A percentile compares a stretch with the other conserved stretches of the same genome.
Evolutionary conservation across 2,888 invertebrate genomes (phyloP).

Genomic region (Diaperis boleti): DNA sequence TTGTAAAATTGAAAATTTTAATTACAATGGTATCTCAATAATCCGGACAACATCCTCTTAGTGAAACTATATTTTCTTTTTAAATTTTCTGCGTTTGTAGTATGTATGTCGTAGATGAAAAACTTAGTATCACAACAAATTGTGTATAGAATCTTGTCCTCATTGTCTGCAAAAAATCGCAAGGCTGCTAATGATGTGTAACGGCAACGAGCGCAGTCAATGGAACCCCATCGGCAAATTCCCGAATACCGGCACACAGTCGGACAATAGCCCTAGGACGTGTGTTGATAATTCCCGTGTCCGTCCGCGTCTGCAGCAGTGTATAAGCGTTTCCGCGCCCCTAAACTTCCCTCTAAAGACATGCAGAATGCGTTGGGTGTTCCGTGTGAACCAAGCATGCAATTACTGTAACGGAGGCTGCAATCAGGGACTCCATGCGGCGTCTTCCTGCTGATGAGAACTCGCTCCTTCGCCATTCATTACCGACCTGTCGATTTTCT

Average conservation of each 20-base stretch:
- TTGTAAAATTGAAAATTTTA: too few relatives aligned
- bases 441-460: slow-evolving; percentile 62
- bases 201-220: too few relatives aligned
- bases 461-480: slow-evolving; percentile 40
- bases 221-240: slow-evolving; percentile 23
- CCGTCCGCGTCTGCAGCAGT: slow-evolving; percentile 24
- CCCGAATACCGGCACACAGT: slow-evolving; percentile 20
- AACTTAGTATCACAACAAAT: too few relatives aligned
- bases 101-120: too few relatives aligned
- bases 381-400: slow-evolving; percentile 64
- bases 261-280: slow-evolving; percentile 39
- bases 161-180: too few relatives aligned
- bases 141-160: too few relatives aligned
- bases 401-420: slow-evolving; percentile 65
- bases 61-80: too few relatives aligned
- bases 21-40: too few relatives aligned
- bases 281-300: slow-evolving; percentile 42
- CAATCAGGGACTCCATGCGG: slow-evolving; percentile 58
- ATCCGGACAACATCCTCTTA: too few relatives aligned
- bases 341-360: slow-evolving; percentile 56
- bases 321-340: slow-evolving; percentile 59
- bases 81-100: too few relatives aligned
- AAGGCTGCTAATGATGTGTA: too few relatives aligned
- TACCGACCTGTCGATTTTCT: slow-evolving; percentile 54
- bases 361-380: slow-evolving; percentile 55